A percentile compares a stretch with the other conserved stretches of the same genome.
Evolutionary conservation across 2,797 vertebrate genomes (phyloP).

Genomic region (Rhyacichthys aspro): DNA sequence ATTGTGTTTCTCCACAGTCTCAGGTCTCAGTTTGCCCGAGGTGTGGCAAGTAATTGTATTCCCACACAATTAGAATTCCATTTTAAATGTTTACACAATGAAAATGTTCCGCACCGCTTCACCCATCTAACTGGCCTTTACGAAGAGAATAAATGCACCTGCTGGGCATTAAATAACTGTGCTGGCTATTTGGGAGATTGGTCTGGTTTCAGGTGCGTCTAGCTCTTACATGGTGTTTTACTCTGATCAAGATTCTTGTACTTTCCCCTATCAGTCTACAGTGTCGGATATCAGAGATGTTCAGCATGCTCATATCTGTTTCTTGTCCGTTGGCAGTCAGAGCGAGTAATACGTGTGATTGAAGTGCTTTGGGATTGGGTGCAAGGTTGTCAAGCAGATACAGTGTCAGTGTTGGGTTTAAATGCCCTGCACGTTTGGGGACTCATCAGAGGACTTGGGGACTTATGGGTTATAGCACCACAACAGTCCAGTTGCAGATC

Average conservation of each 20-base stretch:
- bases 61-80: constrained; percentile 10
- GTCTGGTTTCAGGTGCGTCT: constrained; percentile 34
- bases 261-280: constrained; percentile 52
- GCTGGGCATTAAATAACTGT: constrained; percentile 14
- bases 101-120: neutral
- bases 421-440: neutral
- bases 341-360: constrained; percentile 22
- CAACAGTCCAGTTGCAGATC: too few relatives aligned
- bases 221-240: constrained; percentile 44
- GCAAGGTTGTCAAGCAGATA: constrained; percentile 25
- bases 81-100: constrained; percentile 14
- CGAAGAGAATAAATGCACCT: neutral
- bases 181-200: constrained; percentile 8
- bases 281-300: constrained; percentile 47
- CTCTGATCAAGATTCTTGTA: constrained; percentile 47
- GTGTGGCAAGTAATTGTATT: constrained; percentile 32
- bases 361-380: constrained; percentile 29
- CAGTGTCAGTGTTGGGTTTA: constrained; percentile 3
- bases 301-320: constrained; percentile 38
- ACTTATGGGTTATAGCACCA: too few relatives aligned
- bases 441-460: too few relatives aligned
- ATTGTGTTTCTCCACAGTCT: constrained; percentile 42
- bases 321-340: constrained; percentile 17
- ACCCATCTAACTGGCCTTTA: constrained; percentile 4
- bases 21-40: constrained; percentile 31